A percentile compares a stretch with the other conserved stretches of the same genome.
phyloP scores from a whole-genome alignment of 2,797 vertebrate species.

The Lacerta bilineata region DNA sequence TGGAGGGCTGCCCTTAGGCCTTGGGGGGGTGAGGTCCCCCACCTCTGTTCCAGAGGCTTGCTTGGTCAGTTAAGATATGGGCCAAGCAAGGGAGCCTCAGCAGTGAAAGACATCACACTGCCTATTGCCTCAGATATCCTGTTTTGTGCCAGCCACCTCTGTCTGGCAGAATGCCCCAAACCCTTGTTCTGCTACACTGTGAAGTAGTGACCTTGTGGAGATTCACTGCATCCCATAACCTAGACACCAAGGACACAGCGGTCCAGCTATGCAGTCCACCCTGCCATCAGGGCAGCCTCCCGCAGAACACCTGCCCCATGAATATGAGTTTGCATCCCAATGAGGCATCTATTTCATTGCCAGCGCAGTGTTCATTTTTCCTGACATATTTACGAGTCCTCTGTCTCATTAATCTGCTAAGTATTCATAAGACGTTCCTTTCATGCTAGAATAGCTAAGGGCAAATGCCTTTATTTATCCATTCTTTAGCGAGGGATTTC shows the following conservation, averaged over 20 bases:
- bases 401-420: conserved; percentile 73
- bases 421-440: conserved; percentile 71
- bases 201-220: not conserved
- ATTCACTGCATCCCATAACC: not conserved
- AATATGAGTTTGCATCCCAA: conserved; percentile 45
- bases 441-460: conserved; percentile 73
- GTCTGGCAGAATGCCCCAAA: no score
- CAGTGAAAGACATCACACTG: not conserved
- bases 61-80: not conserved
- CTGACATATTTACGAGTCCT: conserved; percentile 74
- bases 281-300: not conserved
- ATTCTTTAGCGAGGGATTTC: conserved; percentile 60
- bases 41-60: not conserved
- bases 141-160: not conserved
- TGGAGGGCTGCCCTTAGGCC: no score
- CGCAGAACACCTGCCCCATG: not conserved
- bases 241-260: not conserved
- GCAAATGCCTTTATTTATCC: conserved; percentile 74
- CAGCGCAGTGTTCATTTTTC: conserved; percentile 64
- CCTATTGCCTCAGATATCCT: no score
- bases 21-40: no score
- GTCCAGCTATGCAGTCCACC: not conserved
- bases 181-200: not conserved
- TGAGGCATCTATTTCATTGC: conserved; percentile 66
- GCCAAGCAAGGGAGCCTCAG: not conserved